phyloP scores from a whole-genome alignment of 2,888 invertebrate genomes.

The Itoplectis maculator region DNA sequence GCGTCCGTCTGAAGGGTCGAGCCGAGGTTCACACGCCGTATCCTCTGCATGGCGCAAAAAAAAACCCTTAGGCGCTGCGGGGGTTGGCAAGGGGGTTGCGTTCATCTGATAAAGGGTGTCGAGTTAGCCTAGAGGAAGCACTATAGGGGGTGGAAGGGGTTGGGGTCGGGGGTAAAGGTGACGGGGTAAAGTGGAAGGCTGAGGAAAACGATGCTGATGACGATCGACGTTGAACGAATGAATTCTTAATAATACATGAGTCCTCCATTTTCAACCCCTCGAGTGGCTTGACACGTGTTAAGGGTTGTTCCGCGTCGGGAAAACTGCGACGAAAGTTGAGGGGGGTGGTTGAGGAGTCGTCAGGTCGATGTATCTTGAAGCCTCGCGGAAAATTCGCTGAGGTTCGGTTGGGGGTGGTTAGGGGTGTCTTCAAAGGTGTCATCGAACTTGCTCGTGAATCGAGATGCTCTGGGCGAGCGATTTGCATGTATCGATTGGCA shows the following conservation, averaged over 20 bases:
- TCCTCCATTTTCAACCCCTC: slow-evolving; percentile 26
- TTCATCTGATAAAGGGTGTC: slow-evolving; percentile 38
- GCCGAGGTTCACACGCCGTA: no score
- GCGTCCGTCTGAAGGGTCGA: slow-evolving; percentile 30
- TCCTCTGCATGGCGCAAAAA: not conserved
- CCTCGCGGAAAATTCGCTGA: not conserved
- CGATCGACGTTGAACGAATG: slow-evolving; percentile 18
- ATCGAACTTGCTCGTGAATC: slow-evolving; percentile 5
- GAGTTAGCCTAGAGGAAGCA: slow-evolving; percentile 19
- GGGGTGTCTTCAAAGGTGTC: not conserved
- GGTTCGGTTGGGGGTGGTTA: not conserved
- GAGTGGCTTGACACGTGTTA: slow-evolving; percentile 18
- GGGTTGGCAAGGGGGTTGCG: not conserved
- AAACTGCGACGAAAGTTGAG: slow-evolving; percentile 25
- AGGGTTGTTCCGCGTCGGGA: slow-evolving; percentile 1
- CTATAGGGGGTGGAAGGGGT: not conserved
- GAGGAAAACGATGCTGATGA: not conserved
- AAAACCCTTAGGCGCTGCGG: no score
- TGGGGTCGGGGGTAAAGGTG: not conserved
- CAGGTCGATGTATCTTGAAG: slow-evolving; percentile 36
- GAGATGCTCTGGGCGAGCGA: not conserved
- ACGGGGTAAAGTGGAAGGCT: not conserved
- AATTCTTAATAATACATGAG: slow-evolving; percentile 54
- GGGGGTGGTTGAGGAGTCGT: not conserved
- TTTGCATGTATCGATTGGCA: not conserved